Base-by-base conservation (phyloP, 2,113 vertebrate species). In the Callaeas wilsoni region DNA sequence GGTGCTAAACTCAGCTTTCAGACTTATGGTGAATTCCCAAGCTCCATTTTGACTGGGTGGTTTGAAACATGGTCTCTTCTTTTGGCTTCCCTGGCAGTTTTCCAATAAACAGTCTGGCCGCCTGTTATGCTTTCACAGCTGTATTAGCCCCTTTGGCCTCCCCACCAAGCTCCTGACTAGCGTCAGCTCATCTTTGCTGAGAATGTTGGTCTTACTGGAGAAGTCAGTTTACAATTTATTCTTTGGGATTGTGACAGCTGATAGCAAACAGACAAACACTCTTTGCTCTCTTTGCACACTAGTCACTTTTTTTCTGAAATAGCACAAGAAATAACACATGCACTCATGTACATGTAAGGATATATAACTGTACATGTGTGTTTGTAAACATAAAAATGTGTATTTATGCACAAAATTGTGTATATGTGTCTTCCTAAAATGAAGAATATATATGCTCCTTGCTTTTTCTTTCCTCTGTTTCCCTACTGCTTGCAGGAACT, bases 41-140 rank as follows among this genome's bases (percentile, higher is more conserved):
- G 35, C 47, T 84, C 75, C 71, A 27, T 83, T 93, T 92, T 85
- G 41, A 64, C 41, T 35, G 53, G 10, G 29, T 90, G 25, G 32
- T 75, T 90, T 73, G 74, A 91, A 91, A 68, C 46, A 52, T 7
- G 60, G 88, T 52, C 67, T 87, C 70, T 90, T 90, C 75, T 81
- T 84, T 90, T 93, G 88, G 70, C 78, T 88, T 80, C 67, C 37
- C 63, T 95, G 92, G 67, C 83, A 90, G n/a, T 85, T 92, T 88
- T 93, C 88, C 85, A 92, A 46, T 87, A 93, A 95, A 88, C 85
- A 90, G 37, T 32, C 78, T 91, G 92, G 91, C 96, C 87, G 78
- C 62, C 85, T 64, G 78, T 92, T 96, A 30, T 46, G 32, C 84
- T 83, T 93, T 92, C 92, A 80, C 67, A 94, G 82, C 95, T 93